These are phyloP conservation scores for Tricholaema leucomelas DNA, from an alignment of 2,113 vertebrate species.

Conservation along the genomic window DNA sequence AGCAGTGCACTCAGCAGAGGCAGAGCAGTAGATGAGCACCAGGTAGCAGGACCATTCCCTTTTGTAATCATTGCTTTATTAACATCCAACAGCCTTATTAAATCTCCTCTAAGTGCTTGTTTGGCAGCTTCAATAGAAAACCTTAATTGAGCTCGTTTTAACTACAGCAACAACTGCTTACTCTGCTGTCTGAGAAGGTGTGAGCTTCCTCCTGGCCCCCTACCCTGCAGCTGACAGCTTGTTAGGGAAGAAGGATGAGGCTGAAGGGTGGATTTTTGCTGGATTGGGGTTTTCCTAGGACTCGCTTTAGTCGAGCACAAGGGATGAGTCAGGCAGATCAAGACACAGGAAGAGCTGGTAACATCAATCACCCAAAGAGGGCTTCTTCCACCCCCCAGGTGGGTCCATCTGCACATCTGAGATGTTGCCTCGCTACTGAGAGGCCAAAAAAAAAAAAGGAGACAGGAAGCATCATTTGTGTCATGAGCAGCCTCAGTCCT, in stretches of 20 bases:
- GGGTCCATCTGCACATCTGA: neutral
- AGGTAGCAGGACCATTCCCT: slow-evolving; percentile 37
- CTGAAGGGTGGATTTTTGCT: slow-evolving; percentile 21
- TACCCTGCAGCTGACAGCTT: slow-evolving; percentile 39
- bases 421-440: neutral
- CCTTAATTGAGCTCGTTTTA: slow-evolving; percentile 58
- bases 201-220: neutral
- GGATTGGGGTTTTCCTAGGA: neutral
- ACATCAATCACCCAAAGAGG: neutral
- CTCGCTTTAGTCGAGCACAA: neutral
- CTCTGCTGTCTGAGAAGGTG: slow-evolving; percentile 62
- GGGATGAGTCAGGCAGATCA: neutral
- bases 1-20: neutral
- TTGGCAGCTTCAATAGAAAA: slow-evolving; percentile 68
- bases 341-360: neutral
- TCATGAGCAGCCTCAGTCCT: slow-evolving; percentile 14
- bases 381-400: neutral
- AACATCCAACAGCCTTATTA: slow-evolving; percentile 57
- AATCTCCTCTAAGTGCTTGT: slow-evolving; percentile 68
- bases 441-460: neutral
- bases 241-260: slow-evolving; percentile 16
- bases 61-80: slow-evolving; percentile 62
- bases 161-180: slow-evolving; percentile 65
- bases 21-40: neutral
- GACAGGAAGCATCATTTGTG: slow-evolving; percentile 21